Conservation (phyloP, 2,113 vertebrate genomes). For the Colaptes auratus region DNA sequence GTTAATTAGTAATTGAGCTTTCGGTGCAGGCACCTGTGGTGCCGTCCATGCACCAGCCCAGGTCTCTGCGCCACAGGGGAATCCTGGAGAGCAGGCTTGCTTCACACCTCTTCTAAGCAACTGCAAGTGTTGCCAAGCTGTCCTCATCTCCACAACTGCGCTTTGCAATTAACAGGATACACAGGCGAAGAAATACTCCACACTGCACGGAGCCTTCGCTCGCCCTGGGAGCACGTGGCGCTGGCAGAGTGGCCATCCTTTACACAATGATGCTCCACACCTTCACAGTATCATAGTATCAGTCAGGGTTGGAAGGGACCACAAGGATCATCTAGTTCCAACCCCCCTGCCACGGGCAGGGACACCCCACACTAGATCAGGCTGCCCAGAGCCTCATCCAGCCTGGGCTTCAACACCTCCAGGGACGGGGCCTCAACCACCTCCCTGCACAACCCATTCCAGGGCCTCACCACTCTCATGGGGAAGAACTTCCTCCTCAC, state of each 20-base stretch:
- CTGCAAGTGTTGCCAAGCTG: not conserved
- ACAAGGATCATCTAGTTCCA: too few species aligned
- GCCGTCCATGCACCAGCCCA: not conserved
- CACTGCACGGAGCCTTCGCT: not conserved
- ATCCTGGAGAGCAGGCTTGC: not conserved
- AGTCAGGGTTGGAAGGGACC: too few species aligned
- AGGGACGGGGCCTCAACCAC: too few species aligned
- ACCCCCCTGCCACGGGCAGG: too few species aligned
- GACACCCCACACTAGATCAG: too few species aligned
- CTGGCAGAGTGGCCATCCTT: not conserved
- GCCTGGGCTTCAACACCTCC: too few species aligned
- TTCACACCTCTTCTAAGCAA: not conserved
- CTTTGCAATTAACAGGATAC: not conserved
- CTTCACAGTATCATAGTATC: too few species aligned
- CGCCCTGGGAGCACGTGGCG: not conserved
- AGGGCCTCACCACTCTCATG: too few species aligned
- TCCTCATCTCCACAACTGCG: not conserved
- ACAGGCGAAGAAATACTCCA: slow-evolving; percentile 7
- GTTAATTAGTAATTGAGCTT: not conserved
- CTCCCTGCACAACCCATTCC: too few species aligned
- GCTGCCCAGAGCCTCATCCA: too few species aligned
- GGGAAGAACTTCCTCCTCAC: too few species aligned
- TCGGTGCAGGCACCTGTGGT: not conserved
- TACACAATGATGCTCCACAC: not conserved
- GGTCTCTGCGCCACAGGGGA: not conserved